A percentile compares a stretch with the other conserved stretches of the same genome.
phyloP scores from a whole-genome alignment of 2,888 invertebrate species.

The Oscheius sp. region DNA sequence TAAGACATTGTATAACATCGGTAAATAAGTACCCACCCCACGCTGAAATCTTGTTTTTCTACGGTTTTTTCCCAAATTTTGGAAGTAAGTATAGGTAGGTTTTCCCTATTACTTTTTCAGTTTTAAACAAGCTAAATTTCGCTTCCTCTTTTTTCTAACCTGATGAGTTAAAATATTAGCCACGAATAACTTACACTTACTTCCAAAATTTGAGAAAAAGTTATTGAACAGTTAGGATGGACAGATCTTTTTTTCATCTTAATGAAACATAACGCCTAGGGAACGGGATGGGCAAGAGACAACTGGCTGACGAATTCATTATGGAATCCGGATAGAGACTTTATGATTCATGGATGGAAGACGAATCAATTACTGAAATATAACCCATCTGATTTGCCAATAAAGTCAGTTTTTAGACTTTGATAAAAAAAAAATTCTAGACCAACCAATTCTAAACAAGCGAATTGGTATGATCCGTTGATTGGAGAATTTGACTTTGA shows the following conservation, averaged over 20 bases:
- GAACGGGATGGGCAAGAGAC: constrained; percentile 45
- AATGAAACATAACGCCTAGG: no score
- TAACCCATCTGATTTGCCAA: neutral
- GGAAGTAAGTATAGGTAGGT: no score
- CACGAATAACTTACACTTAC: no score
- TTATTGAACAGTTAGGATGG: no score
- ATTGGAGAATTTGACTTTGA: constrained; percentile 30
- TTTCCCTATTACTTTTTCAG: no score
- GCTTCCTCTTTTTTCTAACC: no score
- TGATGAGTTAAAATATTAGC: no score
- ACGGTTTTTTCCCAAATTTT: no score
- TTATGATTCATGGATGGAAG: constrained; percentile 51
- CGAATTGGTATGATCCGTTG: constrained; percentile 37
- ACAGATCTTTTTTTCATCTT: no score
- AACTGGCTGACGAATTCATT: constrained; percentile 40
- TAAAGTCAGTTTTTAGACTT: constrained; percentile 22
- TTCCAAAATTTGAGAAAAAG: no score
- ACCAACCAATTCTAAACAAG: constrained; percentile 24
- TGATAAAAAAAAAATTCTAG: constrained; percentile 11
- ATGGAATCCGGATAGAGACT: constrained; percentile 45
- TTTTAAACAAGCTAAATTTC: no score
- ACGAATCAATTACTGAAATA: constrained; percentile 26
- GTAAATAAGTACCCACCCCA: neutral
- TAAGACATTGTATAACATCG: neutral
- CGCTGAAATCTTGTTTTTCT: neutral